Evolutionary conservation across 2,113 vertebrate genomes (phyloP).

Genomic region (Macquaria ambigua): DNA sequence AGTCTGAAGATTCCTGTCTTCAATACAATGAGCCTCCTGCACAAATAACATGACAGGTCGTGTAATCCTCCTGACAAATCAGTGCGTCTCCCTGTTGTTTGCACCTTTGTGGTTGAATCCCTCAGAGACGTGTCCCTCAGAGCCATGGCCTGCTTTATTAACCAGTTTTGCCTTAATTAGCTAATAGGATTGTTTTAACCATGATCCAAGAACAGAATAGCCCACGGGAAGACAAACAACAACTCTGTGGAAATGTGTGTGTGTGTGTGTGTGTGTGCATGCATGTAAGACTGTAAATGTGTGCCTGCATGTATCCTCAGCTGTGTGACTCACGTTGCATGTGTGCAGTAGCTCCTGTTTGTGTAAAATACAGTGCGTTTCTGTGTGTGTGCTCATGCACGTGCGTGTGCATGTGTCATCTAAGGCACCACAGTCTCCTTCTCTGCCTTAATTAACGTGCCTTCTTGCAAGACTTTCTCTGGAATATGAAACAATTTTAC

Average conservation of each 20-base stretch:
- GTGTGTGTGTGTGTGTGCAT: background rate
- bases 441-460: constrained; percentile 71
- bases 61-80: constrained; percentile 74
- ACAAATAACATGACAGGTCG: constrained; percentile 55
- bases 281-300: background rate
- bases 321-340: constrained; percentile 15
- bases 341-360: constrained; percentile 36
- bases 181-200: constrained; percentile 83
- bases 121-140: constrained; percentile 57
- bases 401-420: constrained; percentile 39
- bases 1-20: constrained; percentile 37
- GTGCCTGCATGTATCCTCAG: background rate
- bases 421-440: constrained; percentile 36
- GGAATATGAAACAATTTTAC: constrained; percentile 76
- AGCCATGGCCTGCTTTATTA: constrained; percentile 72
- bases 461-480: constrained; percentile 72
- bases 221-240: constrained; percentile 73
- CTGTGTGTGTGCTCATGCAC: background rate
- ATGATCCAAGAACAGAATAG: constrained; percentile 78
- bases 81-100: constrained; percentile 64
- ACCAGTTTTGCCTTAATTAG: constrained; percentile 78
- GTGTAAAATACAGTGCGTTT: constrained; percentile 3
- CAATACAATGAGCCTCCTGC: constrained; percentile 29
- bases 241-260: constrained; percentile 35
- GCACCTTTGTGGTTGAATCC: constrained; percentile 67